A percentile compares a stretch with the other conserved stretches of the same genome.
phyloP scores from a whole-genome alignment of 2,113 vertebrate genomes.

The Genyomyrus donnyi region DNA sequence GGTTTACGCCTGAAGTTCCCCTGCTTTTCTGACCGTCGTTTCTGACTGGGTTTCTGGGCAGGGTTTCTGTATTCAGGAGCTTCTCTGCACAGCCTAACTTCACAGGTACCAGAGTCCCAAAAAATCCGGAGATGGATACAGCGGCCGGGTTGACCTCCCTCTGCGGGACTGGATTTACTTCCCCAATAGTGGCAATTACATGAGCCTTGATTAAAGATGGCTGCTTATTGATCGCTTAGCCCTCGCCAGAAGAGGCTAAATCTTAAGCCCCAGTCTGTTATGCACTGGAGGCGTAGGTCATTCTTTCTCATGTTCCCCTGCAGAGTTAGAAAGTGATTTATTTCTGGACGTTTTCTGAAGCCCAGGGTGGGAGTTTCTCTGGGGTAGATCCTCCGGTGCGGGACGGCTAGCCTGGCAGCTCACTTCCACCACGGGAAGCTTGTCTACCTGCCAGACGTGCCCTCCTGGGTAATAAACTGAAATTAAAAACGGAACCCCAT shows the following conservation, averaged over 20 bases:
- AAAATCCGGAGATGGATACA: background rate
- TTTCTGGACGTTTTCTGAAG: background rate
- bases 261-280: background rate
- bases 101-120: background rate
- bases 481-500: background rate
- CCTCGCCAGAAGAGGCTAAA: background rate
- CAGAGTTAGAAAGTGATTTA: background rate
- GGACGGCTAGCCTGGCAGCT: background rate
- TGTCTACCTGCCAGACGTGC: background rate
- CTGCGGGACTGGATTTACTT: background rate
- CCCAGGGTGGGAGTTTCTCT: background rate
- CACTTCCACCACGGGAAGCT: background rate
- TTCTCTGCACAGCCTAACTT: background rate
- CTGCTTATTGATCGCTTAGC: background rate
- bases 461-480: background rate
- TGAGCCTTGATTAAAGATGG: constrained; percentile 1
- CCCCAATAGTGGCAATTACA: background rate
- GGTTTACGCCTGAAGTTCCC: background rate
- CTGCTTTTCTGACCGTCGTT: background rate
- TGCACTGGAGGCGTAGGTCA: background rate
- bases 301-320: background rate
- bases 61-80: background rate
- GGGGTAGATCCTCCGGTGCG: background rate
- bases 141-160: background rate
- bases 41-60: background rate